Percentiles rank a stretch among this genome's conserved stretches.
Evolutionary conservation across 2,113 vertebrate species (phyloP).

Genomic region (Pavo muticus): DNA sequence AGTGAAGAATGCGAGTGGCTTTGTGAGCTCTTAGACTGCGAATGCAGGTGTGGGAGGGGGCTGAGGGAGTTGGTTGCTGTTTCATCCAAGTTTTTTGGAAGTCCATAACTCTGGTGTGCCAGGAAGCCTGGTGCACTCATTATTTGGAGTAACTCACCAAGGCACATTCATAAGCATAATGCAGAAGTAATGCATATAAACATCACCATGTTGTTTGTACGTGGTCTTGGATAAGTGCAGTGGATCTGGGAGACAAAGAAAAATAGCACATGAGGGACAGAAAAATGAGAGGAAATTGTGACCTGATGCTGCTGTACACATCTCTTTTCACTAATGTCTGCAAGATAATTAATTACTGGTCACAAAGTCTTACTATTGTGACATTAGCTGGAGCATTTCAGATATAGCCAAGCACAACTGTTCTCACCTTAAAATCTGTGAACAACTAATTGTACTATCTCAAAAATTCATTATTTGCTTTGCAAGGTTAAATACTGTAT

Average conservation of each 20-base stretch:
- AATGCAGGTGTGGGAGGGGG: not conserved
- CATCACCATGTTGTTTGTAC: not conserved
- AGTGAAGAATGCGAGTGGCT: not conserved
- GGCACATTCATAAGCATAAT: not conserved
- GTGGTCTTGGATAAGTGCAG: not conserved
- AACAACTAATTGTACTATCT: not conserved
- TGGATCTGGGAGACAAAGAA: not conserved
- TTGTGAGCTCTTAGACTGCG: not conserved
- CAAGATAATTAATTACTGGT: constrained; percentile 10
- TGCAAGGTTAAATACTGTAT: not conserved
- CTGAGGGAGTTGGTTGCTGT: not conserved
- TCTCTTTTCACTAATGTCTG: not conserved
- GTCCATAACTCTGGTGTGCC: not conserved
- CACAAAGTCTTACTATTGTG: constrained; percentile 20
- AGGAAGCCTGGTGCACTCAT: not conserved
- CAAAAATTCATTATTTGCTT: not conserved
- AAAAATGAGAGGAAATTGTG: not conserved
- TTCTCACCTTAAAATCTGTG: constrained; percentile 20
- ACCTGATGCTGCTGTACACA: not conserved
- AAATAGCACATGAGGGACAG: not conserved
- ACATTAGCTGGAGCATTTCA: constrained; percentile 18
- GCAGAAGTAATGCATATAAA: not conserved
- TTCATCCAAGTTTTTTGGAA: not conserved
- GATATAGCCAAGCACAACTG: not conserved
- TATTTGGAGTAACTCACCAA: not conserved